These are phyloP conservation scores for Corticium candelabrum DNA, from an alignment of 37 sponge, comb jelly and placozoan species.

Conservation along the genomic window DNA sequence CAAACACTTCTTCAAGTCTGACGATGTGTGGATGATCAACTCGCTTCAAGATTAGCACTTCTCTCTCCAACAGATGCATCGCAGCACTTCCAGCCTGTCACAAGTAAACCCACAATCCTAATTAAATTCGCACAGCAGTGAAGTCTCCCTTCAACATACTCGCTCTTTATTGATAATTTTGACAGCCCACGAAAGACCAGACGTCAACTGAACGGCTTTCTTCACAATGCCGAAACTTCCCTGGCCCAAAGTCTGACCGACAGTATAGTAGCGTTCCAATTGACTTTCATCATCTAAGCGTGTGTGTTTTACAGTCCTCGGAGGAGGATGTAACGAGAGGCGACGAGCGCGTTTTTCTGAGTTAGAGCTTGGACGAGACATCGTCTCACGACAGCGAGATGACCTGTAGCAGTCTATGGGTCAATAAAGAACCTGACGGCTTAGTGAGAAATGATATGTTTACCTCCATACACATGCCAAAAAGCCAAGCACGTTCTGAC, in stretches of 20 bases:
- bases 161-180: slow-evolving; percentile 85
- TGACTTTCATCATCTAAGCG: slow-evolving; percentile 59
- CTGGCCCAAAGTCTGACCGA: slow-evolving; percentile 64
- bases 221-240: slow-evolving; percentile 79
- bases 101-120: background rate
- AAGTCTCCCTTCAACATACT: slow-evolving; percentile 27
- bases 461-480: too few species aligned
- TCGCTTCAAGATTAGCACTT: slow-evolving; percentile 67
- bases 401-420: too few species aligned
- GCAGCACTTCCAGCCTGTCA: slow-evolving; percentile 62
- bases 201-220: slow-evolving; percentile 41
- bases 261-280: slow-evolving; percentile 39
- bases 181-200: slow-evolving; percentile 56
- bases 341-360: background rate
- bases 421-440: too few species aligned
- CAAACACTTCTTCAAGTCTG: slow-evolving; percentile 71
- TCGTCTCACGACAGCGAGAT: too few species aligned
- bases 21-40: slow-evolving; percentile 82
- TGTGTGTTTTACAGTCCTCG: slow-evolving; percentile 9
- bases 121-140: background rate
- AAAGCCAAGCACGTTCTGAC: too few species aligned
- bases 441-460: too few species aligned
- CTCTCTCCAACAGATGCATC: slow-evolving; percentile 72
- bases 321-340: background rate
- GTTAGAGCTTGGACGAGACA: background rate